Base-by-base conservation (phyloP, 2,888 invertebrate genomes). In the Rotaria socialis region DNA sequence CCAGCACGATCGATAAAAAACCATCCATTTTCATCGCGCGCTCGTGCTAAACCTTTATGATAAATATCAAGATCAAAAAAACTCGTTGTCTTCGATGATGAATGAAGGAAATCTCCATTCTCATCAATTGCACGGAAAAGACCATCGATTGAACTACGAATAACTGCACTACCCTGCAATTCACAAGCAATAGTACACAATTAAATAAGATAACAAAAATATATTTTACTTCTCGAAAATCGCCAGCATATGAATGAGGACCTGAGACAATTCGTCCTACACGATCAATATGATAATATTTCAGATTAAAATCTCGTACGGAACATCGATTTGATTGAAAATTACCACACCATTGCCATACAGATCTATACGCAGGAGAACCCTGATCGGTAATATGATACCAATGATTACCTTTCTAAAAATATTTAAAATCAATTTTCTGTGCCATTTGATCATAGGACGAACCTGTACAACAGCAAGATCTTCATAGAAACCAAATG, bases 401-500 rank as follows among this genome's bases (percentile, higher is more conserved):
- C 43, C 75, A 80, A 10, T 80, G 24, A 41, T 80, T 24, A 3
- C 0, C 19, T 43, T 41, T 80, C 75, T 80, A 43, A 24, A 11
- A 67, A 67, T 67, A 11, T 27, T 67, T 27, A 24, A 2, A 43
- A 47, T 6, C 6, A 47, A 52, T 52, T 47, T 47, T 8, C 22
- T 41, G 0, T 47, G 22, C 47, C 16, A 47, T 43, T 47, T 47
- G 11, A 8, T 47, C 75, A 22, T 47, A 24, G 43, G 2, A 47
- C 75, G 6, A 24, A 80, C 75, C 47, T 80, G 75, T 24, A 80
- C 75, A 80, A 11, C 47, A 47, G 75, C 75, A 10, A 47, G 41
- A 47, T 80, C 16, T 80, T 80, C 47, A 80, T 80, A 80, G n/a
- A 80, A 80, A 47, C 75, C 75, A 80, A 80, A 80, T 47, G 75